phyloP scores from a whole-genome alignment of 37 sponge, comb jelly and placozoan species.

The Petrosia ficiformis region DNA sequence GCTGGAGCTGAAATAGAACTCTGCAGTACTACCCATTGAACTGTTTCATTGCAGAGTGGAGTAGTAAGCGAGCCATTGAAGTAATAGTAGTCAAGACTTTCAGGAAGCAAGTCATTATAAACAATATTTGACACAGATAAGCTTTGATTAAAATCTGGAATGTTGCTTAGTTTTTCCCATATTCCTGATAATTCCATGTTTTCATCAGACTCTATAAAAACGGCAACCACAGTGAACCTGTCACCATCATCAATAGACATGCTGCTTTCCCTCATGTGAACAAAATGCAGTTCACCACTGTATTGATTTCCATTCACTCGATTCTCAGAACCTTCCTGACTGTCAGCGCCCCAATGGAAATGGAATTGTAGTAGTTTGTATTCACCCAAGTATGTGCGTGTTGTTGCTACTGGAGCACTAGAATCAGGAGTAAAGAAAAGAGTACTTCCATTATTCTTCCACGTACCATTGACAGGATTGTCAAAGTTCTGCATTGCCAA shows the following conservation, averaged over 20 bases:
- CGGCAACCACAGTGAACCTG: neutral
- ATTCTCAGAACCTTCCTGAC: neutral
- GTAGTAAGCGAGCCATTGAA: constrained; percentile 69
- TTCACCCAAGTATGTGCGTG: neutral
- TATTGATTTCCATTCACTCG: neutral
- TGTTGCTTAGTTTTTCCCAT: neutral
- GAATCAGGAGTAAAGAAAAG: neutral
- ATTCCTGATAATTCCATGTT: neutral
- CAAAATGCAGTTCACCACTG: constrained; percentile 6
- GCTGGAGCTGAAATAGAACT: constrained; percentile 27
- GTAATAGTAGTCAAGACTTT: constrained; percentile 31
- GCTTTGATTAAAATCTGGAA: neutral
- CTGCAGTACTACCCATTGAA: constrained; percentile 68
- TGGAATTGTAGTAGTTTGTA: constrained; percentile 1
- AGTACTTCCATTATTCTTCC: neutral
- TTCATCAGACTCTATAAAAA: neutral
- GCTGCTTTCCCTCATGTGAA: neutral
- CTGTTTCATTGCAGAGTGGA: constrained; percentile 46
- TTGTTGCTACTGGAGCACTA: neutral
- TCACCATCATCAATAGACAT: neutral
- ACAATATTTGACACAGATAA: neutral
- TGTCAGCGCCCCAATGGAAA: constrained; percentile 6
- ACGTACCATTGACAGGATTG: neutral
- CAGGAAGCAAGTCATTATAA: constrained; percentile 25
- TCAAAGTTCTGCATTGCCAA: neutral